Evolutionary conservation across 2,113 vertebrate genomes (phyloP).

Genomic region (Nematolebias whitei): DNA sequence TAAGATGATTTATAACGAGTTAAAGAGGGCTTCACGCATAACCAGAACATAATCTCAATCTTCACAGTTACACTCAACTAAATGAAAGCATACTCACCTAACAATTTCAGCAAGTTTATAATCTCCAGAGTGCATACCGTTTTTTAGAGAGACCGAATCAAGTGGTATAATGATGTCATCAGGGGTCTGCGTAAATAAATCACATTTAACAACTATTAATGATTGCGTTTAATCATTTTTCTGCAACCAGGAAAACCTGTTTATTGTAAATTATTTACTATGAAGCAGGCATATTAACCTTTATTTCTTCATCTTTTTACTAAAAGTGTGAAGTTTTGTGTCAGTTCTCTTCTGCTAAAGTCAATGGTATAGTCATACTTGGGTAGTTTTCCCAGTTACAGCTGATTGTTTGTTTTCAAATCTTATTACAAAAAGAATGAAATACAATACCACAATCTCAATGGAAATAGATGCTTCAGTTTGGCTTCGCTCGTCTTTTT

Average conservation of each 20-base stretch:
- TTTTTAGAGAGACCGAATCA: constrained; percentile 29
- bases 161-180: constrained; percentile 49
- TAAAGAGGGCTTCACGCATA: too few relatives aligned
- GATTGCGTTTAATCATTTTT: not conserved
- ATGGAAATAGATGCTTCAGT: constrained; percentile 52
- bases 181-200: constrained; percentile 65
- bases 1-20: too few relatives aligned
- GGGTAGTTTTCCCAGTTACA: too few relatives aligned
- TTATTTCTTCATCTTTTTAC: not conserved
- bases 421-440: not conserved
- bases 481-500: constrained; percentile 3
- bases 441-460: constrained; percentile 68
- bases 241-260: not conserved
- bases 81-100: constrained; percentile 50
- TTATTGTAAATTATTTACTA: not conserved
- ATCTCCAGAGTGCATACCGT: constrained; percentile 52
- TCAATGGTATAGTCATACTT: too few relatives aligned
- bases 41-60: too few relatives aligned
- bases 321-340: not conserved
- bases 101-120: constrained; percentile 63
- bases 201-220: constrained; percentile 1
- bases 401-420: not conserved
- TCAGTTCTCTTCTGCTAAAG: too few relatives aligned
- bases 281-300: too few relatives aligned
- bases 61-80: not conserved